Conservation (phyloP, 2,797 vertebrate genomes). For the Lagocephalus sceleratus region DNA sequence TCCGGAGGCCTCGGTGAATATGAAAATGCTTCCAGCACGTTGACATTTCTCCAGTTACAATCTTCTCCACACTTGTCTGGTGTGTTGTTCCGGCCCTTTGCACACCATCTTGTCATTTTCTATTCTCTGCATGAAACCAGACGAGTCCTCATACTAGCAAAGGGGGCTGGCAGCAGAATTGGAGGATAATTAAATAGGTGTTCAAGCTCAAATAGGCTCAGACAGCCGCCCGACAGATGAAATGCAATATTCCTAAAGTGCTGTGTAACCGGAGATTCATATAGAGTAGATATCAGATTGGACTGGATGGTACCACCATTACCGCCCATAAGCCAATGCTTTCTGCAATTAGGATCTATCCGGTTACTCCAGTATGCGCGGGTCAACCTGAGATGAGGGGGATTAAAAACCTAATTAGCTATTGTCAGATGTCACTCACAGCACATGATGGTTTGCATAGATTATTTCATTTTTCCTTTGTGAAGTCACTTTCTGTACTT, state of each 20-base stretch:
- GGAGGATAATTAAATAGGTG: conserved; percentile 63
- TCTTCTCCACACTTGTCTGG: conserved; percentile 64
- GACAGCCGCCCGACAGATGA: conserved; percentile 62
- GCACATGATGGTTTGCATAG: conserved; percentile 13
- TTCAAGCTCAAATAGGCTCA: conserved; percentile 43
- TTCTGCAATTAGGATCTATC: conserved; percentile 72
- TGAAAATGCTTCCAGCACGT: conserved; percentile 57
- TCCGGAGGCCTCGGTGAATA: conserved; percentile 38
- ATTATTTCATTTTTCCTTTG: conserved; percentile 10
- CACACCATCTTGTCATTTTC: conserved; percentile 65
- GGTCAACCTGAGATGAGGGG: conserved; percentile 59
- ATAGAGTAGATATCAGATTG: conserved; percentile 73
- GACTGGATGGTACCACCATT: conserved; percentile 64
- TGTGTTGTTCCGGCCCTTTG: conserved; percentile 49
- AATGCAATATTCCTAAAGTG: conserved; percentile 76
- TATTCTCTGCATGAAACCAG: conserved; percentile 65
- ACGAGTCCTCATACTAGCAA: conserved; percentile 49
- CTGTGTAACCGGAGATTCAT: conserved; percentile 72
- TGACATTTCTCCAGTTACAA: conserved; percentile 70
- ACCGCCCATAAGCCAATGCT: conserved; percentile 65
- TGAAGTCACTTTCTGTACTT: conserved; percentile 26
- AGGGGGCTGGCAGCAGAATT: conserved; percentile 55
- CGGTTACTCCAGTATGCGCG: conserved; percentile 62
- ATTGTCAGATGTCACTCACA: conserved; percentile 29
- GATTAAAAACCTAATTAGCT: conserved; percentile 70